Conservation (phyloP, 2,797 vertebrate genomes). For the Bufotes viridis region DNA sequence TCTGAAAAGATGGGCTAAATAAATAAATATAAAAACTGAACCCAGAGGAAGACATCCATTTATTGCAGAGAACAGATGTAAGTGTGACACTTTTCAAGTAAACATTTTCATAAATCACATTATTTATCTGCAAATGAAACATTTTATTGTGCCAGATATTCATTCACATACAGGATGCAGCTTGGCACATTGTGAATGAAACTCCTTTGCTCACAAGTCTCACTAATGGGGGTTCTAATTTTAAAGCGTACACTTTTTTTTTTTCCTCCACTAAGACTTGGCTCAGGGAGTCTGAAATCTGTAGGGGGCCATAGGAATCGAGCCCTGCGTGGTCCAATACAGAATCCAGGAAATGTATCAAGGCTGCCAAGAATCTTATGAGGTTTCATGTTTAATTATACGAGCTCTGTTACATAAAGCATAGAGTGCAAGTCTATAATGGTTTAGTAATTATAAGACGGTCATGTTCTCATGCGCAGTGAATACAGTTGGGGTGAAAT, state of each 20-base stretch:
- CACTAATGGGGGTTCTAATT: conserved; percentile 28
- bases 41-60: conserved; percentile 35
- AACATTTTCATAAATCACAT: conserved; percentile 62
- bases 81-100: conserved; percentile 53
- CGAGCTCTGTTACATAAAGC: conserved; percentile 37
- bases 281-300: conserved; percentile 28
- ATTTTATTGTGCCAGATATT: conserved; percentile 56
- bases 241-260: conserved; percentile 8
- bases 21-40: conserved; percentile 20
- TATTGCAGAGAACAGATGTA: conserved; percentile 54
- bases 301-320: conserved; percentile 33
- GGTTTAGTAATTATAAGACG: background rate
- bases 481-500: background rate
- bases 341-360: conserved; percentile 15
- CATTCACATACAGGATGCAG: conserved; percentile 33
- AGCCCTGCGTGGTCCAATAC: background rate
- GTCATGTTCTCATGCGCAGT: background rate
- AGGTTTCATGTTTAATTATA: conserved; percentile 45
- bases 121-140: conserved; percentile 60
- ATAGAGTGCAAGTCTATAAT: conserved; percentile 21
- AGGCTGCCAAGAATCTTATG: conserved; percentile 35
- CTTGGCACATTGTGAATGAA: conserved; percentile 48
- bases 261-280: conserved; percentile 36
- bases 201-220: conserved; percentile 24
- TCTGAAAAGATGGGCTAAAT: conserved; percentile 32